Conservation (phyloP, 2,888 invertebrate genomes). For the Agrotis ipsilon region DNA sequence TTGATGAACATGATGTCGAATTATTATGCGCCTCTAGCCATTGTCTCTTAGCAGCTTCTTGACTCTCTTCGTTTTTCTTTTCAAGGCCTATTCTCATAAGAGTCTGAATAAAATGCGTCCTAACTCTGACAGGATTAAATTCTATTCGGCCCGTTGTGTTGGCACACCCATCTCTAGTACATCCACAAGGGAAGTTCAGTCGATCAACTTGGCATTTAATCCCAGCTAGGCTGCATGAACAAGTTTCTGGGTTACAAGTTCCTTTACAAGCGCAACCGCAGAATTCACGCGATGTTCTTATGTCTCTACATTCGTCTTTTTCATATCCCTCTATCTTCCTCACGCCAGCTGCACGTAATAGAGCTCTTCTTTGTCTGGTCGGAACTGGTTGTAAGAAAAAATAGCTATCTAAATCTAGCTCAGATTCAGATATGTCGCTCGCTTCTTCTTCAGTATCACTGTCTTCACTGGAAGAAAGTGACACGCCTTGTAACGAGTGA, state of each 20-base stretch:
- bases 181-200: conserved; percentile 98
- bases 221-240: conserved; percentile 98
- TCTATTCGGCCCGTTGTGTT: conserved; percentile 98
- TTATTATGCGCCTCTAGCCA: conserved; percentile 86
- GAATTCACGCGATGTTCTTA: conserved; percentile 97
- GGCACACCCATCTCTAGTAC: conserved; percentile 97
- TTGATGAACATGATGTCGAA: conserved; percentile 78
- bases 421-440: conserved; percentile 95
- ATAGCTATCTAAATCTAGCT: conserved; percentile 96
- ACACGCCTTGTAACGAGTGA: conserved; percentile 88
- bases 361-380: conserved; percentile 96
- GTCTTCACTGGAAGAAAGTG: conserved; percentile 95
- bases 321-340: conserved; percentile 98
- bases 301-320: conserved; percentile 98
- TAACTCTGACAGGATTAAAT: conserved; percentile 98
- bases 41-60: conserved; percentile 85
- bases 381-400: conserved; percentile 98
- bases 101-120: conserved; percentile 99
- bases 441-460: conserved; percentile 96
- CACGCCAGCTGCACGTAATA: conserved; percentile 98
- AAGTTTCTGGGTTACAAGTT: conserved; percentile 98
- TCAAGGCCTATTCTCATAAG: conserved; percentile 98
- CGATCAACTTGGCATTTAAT: conserved; percentile 99
- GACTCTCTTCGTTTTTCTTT: conserved; percentile 94
- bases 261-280: conserved; percentile 98